Evolutionary conservation across 1,140 invertebrate species (phyloP), one percentile per base, ranked within the genome.

Genomic region (Chrysoperla carnea): DNA sequence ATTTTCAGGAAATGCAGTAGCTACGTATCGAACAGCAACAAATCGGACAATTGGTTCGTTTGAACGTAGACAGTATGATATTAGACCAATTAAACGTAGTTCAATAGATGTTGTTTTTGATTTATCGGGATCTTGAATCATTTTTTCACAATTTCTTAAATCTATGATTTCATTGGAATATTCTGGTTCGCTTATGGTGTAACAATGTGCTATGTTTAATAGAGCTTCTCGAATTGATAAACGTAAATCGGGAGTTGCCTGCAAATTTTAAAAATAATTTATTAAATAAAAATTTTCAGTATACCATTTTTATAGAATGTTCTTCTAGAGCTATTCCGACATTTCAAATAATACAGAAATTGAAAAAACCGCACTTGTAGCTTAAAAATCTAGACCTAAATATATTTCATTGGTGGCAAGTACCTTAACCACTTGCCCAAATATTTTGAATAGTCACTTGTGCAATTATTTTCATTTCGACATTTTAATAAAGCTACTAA

Each of bases 1-100:
- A 51, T 84, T 70, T 27, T 74, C 63, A 5, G 81, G 79, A 61
- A 90, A 94, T 37, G 91, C 78, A 12, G 73, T 75, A 3, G 78
- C 75, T 2, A 84, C 73, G 59, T 88, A 90, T 45, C 85, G 72
- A 45, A 86, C 84, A 15, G 84, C 80, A 13, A 87, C 76, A 55
- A 84, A 80, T 46, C 88, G 65, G 4, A 82, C 76, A 59, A 83
- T 81, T 0, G 73, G 62, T 48, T 83, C 75, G 28, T 75, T 67
- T 17, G 72, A 74, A 41, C 73, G 70, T 48, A 79, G 70, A 58
- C 78, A 75, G 43, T 46, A 54, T 46, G 56, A 58, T 49, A 74
- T 68, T 48, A 81, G 40, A n/a, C 59, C 50, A 17, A 65, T 49
- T 12, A 53, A 35, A 13, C 29, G 17, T 33, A 11, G 4, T 6